These are phyloP conservation scores for Dinomys branickii DNA, from an alignment of 2,113 vertebrate genomes.

Conservation along the genomic window DNA sequence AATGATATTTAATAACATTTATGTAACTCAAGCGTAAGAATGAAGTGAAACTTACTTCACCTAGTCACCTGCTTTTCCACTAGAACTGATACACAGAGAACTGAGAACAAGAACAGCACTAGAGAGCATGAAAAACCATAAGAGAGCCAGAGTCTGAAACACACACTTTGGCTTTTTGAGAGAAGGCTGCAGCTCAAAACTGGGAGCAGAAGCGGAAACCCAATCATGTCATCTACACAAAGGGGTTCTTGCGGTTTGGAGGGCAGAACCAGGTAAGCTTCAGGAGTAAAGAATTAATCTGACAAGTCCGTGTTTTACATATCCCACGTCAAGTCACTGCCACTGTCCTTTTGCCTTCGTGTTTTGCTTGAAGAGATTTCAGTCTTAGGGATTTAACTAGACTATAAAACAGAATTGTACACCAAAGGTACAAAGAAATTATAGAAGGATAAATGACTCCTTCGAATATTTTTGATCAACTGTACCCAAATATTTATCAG, in stretches of 20 bases:
- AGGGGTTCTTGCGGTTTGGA: background rate
- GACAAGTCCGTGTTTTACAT: background rate
- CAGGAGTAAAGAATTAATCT: constrained; percentile 36
- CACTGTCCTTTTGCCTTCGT: background rate
- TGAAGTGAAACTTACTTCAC: background rate
- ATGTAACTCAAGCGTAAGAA: background rate
- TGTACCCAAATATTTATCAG: background rate
- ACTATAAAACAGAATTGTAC: constrained; percentile 39
- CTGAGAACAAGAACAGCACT: constrained; percentile 23
- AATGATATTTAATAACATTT: constrained; percentile 37
- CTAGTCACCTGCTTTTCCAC: background rate
- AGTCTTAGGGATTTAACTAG: constrained; percentile 27
- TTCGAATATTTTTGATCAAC: constrained; percentile 51
- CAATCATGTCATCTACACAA: background rate
- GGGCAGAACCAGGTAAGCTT: background rate
- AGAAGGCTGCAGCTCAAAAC: background rate
- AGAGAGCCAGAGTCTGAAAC: background rate
- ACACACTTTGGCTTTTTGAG: background rate
- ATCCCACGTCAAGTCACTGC: background rate
- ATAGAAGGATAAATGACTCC: background rate
- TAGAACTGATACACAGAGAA: background rate
- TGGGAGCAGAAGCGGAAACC: background rate
- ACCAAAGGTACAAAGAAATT: background rate
- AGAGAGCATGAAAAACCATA: constrained; percentile 14
- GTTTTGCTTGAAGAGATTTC: constrained; percentile 47